Evolutionary conservation across 2,888 invertebrate species (phyloP).

Genomic region (Aphrophora alni): DNA sequence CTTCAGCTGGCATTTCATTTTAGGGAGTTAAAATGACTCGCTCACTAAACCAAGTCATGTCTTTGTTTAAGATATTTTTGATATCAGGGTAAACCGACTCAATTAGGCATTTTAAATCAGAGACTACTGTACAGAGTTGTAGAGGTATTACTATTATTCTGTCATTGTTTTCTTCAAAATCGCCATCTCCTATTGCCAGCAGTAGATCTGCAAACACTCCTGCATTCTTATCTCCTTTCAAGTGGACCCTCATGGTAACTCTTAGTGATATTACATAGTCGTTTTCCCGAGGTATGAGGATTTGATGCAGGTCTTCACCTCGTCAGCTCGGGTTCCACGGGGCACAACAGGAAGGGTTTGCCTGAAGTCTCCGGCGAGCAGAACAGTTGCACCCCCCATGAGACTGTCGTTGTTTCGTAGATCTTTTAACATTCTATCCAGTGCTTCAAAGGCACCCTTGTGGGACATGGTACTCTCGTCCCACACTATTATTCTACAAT

Average conservation of each 20-base stretch:
- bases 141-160: neutral
- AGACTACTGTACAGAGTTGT: slow-evolving; percentile 9
- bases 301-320: neutral
- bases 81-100: neutral
- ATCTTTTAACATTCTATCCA: neutral
- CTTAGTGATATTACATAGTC: neutral
- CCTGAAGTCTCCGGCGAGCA: neutral
- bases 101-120: slow-evolving; percentile 11
- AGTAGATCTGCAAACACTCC: slow-evolving; percentile 10
- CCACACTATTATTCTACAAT: slow-evolving; percentile 54
- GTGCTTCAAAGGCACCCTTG: neutral
- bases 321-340: slow-evolving; percentile 7
- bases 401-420: neutral
- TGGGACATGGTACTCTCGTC: neutral
- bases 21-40: neutral
- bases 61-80: slow-evolving; percentile 7
- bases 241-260: slow-evolving; percentile 1
- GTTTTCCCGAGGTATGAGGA: neutral
- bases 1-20: neutral
- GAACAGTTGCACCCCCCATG: neutral
- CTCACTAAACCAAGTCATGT: neutral
- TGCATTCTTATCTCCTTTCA: slow-evolving; percentile 3
- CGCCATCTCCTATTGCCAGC: slow-evolving; percentile 8
- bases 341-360: neutral
- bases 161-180: neutral